Conservation (phyloP, 2,888 invertebrate species). For the Harpalus rufipes region DNA sequence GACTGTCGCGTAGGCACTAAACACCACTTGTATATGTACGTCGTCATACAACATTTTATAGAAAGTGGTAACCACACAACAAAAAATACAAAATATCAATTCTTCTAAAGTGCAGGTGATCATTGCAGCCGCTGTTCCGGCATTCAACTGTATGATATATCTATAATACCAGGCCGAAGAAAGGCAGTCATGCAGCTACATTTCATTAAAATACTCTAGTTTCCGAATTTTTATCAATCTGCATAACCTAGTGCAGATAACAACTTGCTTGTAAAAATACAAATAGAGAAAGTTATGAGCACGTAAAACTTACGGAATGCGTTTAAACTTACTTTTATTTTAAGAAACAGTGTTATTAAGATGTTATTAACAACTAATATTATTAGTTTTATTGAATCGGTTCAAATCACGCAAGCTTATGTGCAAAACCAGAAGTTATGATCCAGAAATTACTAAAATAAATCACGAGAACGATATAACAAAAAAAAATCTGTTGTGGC, state of each 20-base stretch:
- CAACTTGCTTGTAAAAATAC: constrained; percentile 35
- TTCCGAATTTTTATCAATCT: constrained; percentile 41
- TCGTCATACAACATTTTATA: constrained; percentile 13
- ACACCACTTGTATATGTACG: constrained; percentile 17
- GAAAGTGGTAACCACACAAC: constrained; percentile 37
- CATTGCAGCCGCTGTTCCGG: constrained; percentile 19
- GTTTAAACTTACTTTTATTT: background rate
- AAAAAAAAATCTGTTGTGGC: too few species aligned
- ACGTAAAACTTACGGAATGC: constrained; percentile 13
- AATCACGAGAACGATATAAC: too few species aligned
- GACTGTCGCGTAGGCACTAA: constrained; percentile 20
- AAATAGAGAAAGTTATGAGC: constrained; percentile 31
- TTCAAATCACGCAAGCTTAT: background rate
- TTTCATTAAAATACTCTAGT: constrained; percentile 35
- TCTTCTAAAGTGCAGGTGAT: background rate
- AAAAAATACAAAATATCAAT: constrained; percentile 45
- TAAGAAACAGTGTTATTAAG: background rate
- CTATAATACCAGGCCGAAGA: background rate
- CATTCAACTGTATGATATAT: constrained; percentile 28
- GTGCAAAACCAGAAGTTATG: too few species aligned
- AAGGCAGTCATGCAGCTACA: background rate
- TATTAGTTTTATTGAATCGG: background rate
- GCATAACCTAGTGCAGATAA: constrained; percentile 27
- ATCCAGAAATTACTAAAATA: too few species aligned
- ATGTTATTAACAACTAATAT: background rate